phyloP scores from a whole-genome alignment of 2,888 invertebrate genomes.

The Ornithoptera alexandrae region DNA sequence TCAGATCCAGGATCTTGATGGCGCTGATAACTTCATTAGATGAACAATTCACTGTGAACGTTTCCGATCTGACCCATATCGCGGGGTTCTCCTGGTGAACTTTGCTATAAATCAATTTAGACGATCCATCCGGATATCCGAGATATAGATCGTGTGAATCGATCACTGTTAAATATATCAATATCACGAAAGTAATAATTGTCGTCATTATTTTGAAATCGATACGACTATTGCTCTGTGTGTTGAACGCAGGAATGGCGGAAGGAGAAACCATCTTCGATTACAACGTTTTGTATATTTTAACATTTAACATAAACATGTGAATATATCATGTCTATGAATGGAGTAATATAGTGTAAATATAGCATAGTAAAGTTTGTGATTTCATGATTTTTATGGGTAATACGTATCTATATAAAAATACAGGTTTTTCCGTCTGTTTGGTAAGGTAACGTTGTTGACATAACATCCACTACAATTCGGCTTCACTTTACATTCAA shows the following conservation, averaged over 20 bases:
- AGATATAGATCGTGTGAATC: slow-evolving; percentile 41
- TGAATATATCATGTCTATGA: slow-evolving; percentile 29
- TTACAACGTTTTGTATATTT: slow-evolving; percentile 14
- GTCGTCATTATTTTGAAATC: slow-evolving; percentile 14
- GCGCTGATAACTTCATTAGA: slow-evolving; percentile 59
- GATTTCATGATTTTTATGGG: slow-evolving; percentile 3
- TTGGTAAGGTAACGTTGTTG: neutral
- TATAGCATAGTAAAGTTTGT: slow-evolving; percentile 14
- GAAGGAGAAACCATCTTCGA: neutral
- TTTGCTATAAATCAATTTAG: slow-evolving; percentile 60
- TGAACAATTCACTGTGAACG: slow-evolving; percentile 56
- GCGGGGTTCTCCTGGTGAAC: slow-evolving; percentile 65
- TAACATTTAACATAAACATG: slow-evolving; percentile 18
- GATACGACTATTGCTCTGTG: slow-evolving; percentile 3
- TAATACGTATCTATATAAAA: neutral
- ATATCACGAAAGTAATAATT: slow-evolving; percentile 6
- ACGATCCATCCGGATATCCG: slow-evolving; percentile 56
- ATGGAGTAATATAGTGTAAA: slow-evolving; percentile 28
- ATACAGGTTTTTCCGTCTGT: neutral
- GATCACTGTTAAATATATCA: slow-evolving; percentile 15
- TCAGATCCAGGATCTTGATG: slow-evolving; percentile 56
- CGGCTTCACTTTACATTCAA: neutral
- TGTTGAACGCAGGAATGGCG: slow-evolving; percentile 7
- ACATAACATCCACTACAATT: neutral
- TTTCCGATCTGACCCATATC: slow-evolving; percentile 56